Evolutionary conservation across 2,888 invertebrate genomes (phyloP).

Genomic region (Capitulum mitella): DNA sequence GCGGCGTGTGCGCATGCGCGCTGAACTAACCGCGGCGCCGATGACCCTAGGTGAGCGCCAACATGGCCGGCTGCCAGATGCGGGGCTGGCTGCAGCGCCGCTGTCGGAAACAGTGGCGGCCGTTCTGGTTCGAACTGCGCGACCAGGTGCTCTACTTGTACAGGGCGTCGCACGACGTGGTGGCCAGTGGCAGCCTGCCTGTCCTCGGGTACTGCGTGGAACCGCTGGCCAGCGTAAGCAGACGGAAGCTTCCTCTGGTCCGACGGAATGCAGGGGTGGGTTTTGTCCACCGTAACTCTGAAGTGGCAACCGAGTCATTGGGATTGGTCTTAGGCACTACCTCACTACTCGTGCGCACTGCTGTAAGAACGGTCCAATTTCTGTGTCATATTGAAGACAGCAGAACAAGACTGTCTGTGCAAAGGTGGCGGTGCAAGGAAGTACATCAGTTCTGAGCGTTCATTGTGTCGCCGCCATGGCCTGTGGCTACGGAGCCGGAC

Average conservation of each 20-base stretch:
- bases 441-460: no score
- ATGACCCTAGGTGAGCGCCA: constrained; percentile 41
- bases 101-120: constrained; percentile 48
- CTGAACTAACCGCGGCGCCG: not conserved
- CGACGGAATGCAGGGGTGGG: not conserved
- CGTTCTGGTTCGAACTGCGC: constrained; percentile 53
- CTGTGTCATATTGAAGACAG: no score
- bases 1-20: not conserved
- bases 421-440: no score
- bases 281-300: no score
- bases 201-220: constrained; percentile 49
- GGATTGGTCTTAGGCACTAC: no score
- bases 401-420: no score
- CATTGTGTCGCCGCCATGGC: no score
- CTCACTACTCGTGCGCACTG: no score
- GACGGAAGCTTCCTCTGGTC: constrained; percentile 28
- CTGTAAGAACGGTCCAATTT: no score
- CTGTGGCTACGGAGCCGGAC: no score
- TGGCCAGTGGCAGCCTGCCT: constrained; percentile 48
- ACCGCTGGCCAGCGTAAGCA: not conserved
- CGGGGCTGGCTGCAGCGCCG: constrained; percentile 50
- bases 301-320: no score
- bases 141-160: constrained; percentile 50
- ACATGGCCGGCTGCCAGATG: constrained; percentile 49
- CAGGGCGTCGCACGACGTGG: constrained; percentile 52